A percentile compares a stretch with the other conserved stretches of the same genome.
phyloP scores from a whole-genome alignment of 2,888 invertebrate genomes.

The Megalurothrips usitatus region DNA sequence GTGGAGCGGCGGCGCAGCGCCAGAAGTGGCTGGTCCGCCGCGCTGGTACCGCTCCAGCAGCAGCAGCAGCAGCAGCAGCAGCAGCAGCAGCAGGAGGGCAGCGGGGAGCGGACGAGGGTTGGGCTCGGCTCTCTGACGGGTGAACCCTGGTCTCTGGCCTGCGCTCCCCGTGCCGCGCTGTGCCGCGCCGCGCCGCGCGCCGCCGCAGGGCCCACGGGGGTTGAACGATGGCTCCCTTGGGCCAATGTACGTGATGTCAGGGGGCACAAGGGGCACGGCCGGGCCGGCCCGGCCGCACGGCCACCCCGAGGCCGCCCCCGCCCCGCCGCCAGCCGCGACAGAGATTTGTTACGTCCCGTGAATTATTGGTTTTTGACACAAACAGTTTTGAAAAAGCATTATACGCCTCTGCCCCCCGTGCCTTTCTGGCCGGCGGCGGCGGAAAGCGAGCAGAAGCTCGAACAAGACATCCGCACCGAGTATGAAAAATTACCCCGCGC shows the following conservation, averaged over 20 bases:
- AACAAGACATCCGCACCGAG: not conserved
- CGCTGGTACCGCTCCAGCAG: not conserved
- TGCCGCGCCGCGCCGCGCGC: not conserved
- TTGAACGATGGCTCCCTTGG: slow-evolving; percentile 21
- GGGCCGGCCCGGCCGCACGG: not conserved
- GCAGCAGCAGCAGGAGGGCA: not conserved
- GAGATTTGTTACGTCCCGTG: slow-evolving; percentile 18
- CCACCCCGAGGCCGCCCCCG: not conserved
- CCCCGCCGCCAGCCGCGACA: not conserved
- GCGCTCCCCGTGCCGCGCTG: no score
- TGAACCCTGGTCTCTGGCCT: no score
- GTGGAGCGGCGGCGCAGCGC: not conserved
- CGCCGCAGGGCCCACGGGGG: not conserved
- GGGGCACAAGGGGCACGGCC: not conserved
- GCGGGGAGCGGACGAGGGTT: not conserved
- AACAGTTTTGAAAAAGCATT: slow-evolving; percentile 11
- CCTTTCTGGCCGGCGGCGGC: not conserved
- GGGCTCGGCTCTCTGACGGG: not conserved
- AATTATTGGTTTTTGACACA: slow-evolving; percentile 27
- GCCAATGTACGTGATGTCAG: slow-evolving; percentile 19
- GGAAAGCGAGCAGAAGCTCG: not conserved
- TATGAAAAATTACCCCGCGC: not conserved
- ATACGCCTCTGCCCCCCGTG: not conserved
- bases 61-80: not conserved
- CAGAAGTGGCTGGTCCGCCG: not conserved